phyloP scores from a whole-genome alignment of 2,888 invertebrate genomes.

The Leptopterna dolabrata region DNA sequence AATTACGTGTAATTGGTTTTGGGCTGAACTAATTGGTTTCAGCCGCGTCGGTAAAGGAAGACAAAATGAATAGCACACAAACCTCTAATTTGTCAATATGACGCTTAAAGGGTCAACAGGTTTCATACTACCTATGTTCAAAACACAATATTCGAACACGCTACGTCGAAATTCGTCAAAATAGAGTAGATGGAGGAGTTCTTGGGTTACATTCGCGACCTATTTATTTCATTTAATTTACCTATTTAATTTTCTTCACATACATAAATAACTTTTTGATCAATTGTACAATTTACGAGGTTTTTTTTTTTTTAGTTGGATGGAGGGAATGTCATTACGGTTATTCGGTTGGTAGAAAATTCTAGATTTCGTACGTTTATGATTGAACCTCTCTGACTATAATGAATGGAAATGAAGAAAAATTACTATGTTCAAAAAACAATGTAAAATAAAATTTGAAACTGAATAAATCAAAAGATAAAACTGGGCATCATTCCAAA shows the following conservation, averaged over 20 bases:
- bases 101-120: background rate
- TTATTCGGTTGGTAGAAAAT: too few species aligned
- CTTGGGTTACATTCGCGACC: background rate
- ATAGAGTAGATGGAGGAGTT: background rate
- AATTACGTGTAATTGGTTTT: too few species aligned
- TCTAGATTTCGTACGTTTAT: background rate
- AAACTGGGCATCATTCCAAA: constrained; percentile 23
- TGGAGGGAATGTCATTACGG: too few species aligned
- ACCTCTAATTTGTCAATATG: background rate
- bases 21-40: too few species aligned
- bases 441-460: too few species aligned
- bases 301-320: too few species aligned
- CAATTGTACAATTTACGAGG: too few species aligned
- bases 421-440: background rate
- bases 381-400: background rate
- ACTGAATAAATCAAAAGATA: background rate
- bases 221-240: too few species aligned
- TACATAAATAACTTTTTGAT: too few species aligned
- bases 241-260: too few species aligned
- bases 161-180: background rate
- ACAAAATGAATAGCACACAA: background rate
- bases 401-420: background rate
- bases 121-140: background rate
- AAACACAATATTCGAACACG: background rate
- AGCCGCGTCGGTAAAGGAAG: background rate